Evolutionary conservation across 2,888 invertebrate species (phyloP), one percentile per base, ranked within the genome.

Genomic region (Pandemis heparana): DNA sequence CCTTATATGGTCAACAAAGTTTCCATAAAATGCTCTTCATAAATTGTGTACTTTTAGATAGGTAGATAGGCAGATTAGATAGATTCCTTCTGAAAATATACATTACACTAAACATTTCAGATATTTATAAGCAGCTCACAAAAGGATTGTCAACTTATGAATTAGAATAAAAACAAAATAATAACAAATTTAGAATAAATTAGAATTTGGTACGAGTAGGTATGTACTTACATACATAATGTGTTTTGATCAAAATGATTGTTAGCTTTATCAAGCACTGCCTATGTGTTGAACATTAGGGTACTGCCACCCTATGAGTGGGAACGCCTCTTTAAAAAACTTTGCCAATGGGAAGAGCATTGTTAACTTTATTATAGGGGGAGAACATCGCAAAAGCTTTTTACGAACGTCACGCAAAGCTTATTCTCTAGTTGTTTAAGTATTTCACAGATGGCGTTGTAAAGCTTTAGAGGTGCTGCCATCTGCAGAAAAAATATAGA

Each of bases 291-390:
- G 38, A 56, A 48, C 62, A 18, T 59, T 48, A 48, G 48, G 66
- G 76, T 56, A 53, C 89, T 80, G 84, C 87, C 89, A 87, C 90
- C 90, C 88, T 86, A 87, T 79, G 76, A 62, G 76, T 79, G 87
- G 85, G 81, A 81, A 86, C 90, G 90, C 90, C 83, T 81, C 79
- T 82, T 76, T 71, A 75, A 75, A 77, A 76, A 72, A 79, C 69
- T 75, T 75, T 75, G 75, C 76, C 74, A 75, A 75, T 76, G 70
- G 75, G 68, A 75, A 41, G 75, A 61, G 75, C 73, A 48, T 53
- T 53, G 53, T 53, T 18, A 16, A 71, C 62, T 67, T 48, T 39
- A 68, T 41, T 12, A 62, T 56, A 69, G 80, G 83, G 81, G 82
- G 82, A 76, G 75, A 79, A 83, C 78, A 77, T n/a, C 48, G 72